phyloP scores from a whole-genome alignment of 2,797 vertebrate species.

The Oryzias dopingdopingensis region DNA sequence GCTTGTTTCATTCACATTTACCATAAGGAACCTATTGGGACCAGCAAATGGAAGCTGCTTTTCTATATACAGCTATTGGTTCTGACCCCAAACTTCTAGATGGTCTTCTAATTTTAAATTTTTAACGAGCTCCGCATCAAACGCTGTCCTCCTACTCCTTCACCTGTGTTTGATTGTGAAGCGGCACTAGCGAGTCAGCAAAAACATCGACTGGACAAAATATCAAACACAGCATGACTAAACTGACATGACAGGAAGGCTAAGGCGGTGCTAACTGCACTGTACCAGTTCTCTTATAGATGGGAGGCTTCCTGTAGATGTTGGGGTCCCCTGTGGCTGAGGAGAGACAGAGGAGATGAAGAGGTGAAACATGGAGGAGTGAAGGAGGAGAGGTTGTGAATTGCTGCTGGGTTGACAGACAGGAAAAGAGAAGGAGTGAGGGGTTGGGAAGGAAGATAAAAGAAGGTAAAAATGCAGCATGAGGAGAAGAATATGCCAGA shows the following conservation, averaged over 20 bases:
- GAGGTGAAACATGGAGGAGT: constrained; percentile 59
- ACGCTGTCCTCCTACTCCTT: constrained; percentile 12
- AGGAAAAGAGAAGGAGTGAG: background rate
- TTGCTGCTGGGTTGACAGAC: constrained; percentile 20
- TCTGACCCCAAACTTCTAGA: background rate
- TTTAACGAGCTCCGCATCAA: background rate
- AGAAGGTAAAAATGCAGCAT: constrained; percentile 23
- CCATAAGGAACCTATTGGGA: constrained; percentile 23
- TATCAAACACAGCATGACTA: constrained; percentile 62
- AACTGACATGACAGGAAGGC: constrained; percentile 66
- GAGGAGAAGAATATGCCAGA: constrained; percentile 35
- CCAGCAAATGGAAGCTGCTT: constrained; percentile 7
- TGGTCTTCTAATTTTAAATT: no score
- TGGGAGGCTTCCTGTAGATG: constrained; percentile 98
- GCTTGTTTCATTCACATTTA: constrained; percentile 21
- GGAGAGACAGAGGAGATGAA: constrained; percentile 77
- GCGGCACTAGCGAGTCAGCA: constrained; percentile 20
- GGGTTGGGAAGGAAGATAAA: constrained; percentile 17
- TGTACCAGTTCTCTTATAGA: constrained; percentile 97
- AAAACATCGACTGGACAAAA: constrained; percentile 37
- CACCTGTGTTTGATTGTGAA: constrained; percentile 12
- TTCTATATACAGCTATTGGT: constrained; percentile 3
- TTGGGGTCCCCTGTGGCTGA: constrained; percentile 92
- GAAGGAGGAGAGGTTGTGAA: constrained; percentile 33
- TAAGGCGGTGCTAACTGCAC: constrained; percentile 69